Percentiles rank a stretch among this genome's conserved stretches.
Conservation (phyloP, 2,888 invertebrate genomes). For the Chloromyia formosa region DNA sequence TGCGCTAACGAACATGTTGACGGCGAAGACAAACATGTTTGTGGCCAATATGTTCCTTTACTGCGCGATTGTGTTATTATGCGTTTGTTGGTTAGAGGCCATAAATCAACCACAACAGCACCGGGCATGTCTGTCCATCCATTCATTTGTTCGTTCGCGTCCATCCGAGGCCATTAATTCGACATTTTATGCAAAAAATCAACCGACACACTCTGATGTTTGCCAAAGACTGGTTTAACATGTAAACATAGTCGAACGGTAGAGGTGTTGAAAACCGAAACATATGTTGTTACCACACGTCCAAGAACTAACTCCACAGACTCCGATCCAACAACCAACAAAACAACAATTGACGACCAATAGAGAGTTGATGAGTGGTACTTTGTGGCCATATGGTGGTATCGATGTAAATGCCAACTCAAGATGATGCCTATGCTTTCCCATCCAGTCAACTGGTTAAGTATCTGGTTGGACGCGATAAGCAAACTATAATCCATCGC, state of each 20-base stretch:
- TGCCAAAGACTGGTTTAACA: slow-evolving; percentile 51
- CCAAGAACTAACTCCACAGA: slow-evolving; percentile 5
- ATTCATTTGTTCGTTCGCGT: background rate
- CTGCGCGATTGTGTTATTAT: slow-evolving; percentile 25
- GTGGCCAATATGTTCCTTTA: background rate
- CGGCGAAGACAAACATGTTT: slow-evolving; percentile 11
- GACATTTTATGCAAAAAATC: slow-evolving; percentile 44
- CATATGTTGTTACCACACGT: slow-evolving; percentile 20
- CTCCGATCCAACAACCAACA: background rate
- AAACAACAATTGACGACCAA: slow-evolving; percentile 28
- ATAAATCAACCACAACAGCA: slow-evolving; percentile 41
- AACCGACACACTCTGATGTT: slow-evolving; percentile 51
- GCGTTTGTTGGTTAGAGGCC: slow-evolving; percentile 17
- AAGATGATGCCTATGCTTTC: slow-evolving; percentile 2
- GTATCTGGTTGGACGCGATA: slow-evolving; percentile 17
- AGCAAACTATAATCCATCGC: slow-evolving; percentile 27
- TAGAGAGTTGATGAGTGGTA: background rate
- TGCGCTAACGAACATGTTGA: background rate
- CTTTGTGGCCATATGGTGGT: no score
- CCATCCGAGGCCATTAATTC: slow-evolving; percentile 27
- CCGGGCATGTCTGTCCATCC: background rate
- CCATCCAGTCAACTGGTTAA: slow-evolving; percentile 22
- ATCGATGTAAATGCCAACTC: no score
- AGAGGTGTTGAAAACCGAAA: slow-evolving; percentile 43
- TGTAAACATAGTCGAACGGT: slow-evolving; percentile 46